Conservation (phyloP, 1,140 invertebrate species). For the Zaprionus lachaisei region DNA sequence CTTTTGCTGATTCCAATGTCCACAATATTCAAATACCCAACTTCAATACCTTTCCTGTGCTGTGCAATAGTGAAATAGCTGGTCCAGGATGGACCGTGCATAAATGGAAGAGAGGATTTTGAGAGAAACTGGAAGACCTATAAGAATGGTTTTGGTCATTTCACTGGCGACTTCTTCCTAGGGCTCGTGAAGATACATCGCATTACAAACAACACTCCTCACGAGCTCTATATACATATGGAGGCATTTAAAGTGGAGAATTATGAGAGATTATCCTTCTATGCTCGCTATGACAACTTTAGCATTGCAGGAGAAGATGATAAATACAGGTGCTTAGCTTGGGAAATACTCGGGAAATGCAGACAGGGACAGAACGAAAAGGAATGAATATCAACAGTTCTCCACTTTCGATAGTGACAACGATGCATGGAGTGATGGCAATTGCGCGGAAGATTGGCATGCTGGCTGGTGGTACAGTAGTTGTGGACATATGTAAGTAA, state of each 20-base stretch:
- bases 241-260: background rate
- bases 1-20: background rate
- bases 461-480: background rate
- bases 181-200: background rate
- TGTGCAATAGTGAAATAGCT: background rate
- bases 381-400: background rate
- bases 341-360: background rate
- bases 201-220: background rate
- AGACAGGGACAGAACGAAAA: background rate
- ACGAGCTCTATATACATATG: constrained; percentile 3
- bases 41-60: background rate
- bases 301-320: background rate
- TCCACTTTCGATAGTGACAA: too few relatives aligned
- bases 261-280: background rate
- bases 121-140: background rate
- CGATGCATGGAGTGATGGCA: background rate
- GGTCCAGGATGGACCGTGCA: background rate
- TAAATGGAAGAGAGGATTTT: background rate
- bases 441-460: background rate
- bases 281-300: background rate
- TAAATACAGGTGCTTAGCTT: background rate
- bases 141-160: background rate
- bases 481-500: background rate
- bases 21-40: background rate
- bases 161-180: background rate